Evolutionary conservation across 2,888 invertebrate species (phyloP).

Genomic region (Trilocha varians): DNA sequence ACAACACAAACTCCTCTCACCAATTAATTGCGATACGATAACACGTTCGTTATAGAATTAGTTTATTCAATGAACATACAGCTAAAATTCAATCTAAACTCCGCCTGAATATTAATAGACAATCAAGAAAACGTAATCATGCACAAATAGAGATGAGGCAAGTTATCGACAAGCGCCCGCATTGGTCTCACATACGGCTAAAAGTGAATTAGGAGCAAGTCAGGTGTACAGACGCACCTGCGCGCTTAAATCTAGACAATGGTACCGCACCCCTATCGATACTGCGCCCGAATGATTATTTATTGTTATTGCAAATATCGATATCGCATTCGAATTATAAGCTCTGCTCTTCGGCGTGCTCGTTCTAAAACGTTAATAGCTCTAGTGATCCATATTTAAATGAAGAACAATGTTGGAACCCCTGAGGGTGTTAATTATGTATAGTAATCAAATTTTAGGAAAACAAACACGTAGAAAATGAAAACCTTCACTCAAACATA

Average conservation of each 20-base stretch:
- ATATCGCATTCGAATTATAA: slow-evolving; percentile 14
- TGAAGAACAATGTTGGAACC: no score
- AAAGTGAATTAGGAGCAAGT: slow-evolving; percentile 38
- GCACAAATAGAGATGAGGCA: slow-evolving; percentile 2
- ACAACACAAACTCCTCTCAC: no score
- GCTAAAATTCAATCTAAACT: background rate
- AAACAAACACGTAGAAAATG: no score
- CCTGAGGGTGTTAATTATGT: no score
- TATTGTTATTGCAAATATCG: slow-evolving; percentile 9
- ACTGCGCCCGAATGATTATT: slow-evolving; percentile 13
- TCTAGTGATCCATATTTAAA: no score
- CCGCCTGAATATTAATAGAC: background rate
- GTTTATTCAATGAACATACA: background rate
- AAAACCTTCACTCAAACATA: no score
- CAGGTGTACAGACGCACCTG: slow-evolving; percentile 27
- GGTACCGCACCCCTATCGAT: slow-evolving; percentile 12
- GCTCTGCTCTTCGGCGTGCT: background rate
- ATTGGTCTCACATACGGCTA: slow-evolving; percentile 3
- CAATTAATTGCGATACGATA: no score
- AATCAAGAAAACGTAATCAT: slow-evolving; percentile 1
- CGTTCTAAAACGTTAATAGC: background rate
- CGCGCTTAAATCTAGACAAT: slow-evolving; percentile 19
- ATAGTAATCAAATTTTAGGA: no score
- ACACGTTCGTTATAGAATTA: background rate
- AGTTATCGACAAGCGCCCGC: slow-evolving; percentile 4